phyloP scores from a whole-genome alignment of 2,797 vertebrate genomes.

The Graptemys geographica region DNA sequence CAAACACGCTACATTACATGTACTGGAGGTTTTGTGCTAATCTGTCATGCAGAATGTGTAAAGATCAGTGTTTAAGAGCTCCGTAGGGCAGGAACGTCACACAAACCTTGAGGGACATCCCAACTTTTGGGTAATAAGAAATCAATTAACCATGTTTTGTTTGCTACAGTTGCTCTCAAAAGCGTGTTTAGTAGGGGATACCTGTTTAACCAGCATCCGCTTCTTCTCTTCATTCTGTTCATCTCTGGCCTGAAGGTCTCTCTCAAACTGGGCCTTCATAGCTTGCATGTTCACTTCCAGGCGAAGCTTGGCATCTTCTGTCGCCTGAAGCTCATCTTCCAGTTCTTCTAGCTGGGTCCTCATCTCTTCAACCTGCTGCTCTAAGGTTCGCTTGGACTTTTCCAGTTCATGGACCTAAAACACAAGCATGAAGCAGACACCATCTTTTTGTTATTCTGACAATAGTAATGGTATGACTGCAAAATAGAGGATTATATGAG shows the following conservation, averaged over 20 bases:
- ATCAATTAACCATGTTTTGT: neutral
- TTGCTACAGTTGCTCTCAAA: neutral
- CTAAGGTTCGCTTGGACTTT: constrained; percentile 87
- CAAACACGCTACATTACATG: neutral
- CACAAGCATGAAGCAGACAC: neutral
- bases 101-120: neutral
- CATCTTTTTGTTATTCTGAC: neutral
- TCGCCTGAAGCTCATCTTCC: constrained; percentile 96
- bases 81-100: neutral
- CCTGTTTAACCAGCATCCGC: constrained; percentile 87
- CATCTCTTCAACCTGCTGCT: constrained; percentile 90
- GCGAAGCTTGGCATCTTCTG: constrained; percentile 96
- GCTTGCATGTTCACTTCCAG: constrained; percentile 99
- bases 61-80: neutral
- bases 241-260: constrained; percentile 93
- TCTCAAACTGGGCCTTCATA: constrained; percentile 95
- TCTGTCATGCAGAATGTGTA: neutral
- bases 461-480: neutral
- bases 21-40: neutral
- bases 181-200: neutral
- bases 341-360: constrained; percentile 94
- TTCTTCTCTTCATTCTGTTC: constrained; percentile 87
- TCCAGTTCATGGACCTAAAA: constrained; percentile 88
- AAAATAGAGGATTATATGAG: rapidly evolving
- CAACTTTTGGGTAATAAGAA: neutral